Evolutionary conservation across 2,888 invertebrate genomes (phyloP).

Genomic region (Drepana falcataria): DNA sequence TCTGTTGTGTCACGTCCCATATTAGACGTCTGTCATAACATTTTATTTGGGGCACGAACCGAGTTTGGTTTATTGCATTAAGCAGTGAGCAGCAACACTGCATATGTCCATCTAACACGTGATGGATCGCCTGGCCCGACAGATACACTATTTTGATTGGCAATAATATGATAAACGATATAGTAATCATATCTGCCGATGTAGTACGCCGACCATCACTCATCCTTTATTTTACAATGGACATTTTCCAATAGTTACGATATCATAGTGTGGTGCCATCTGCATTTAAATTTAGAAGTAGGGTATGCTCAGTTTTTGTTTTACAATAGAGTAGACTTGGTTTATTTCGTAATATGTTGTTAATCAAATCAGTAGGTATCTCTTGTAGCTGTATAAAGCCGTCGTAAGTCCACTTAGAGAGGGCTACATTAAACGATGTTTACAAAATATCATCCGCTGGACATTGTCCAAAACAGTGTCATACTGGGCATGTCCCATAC

Average conservation of each 20-base stretch:
- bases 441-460: conserved; percentile 66
- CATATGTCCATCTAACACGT: conserved; percentile 49
- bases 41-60: conserved; percentile 27
- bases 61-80: conserved; percentile 45
- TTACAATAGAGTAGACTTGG: conserved; percentile 39
- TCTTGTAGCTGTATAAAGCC: conserved; percentile 36
- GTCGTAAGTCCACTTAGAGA: conserved; percentile 50
- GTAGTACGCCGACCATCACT: conserved; percentile 61
- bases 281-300: conserved; percentile 27
- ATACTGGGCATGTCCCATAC: conserved; percentile 49
- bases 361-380: conserved; percentile 34
- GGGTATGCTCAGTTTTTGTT: conserved; percentile 26
- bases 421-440: conserved; percentile 64
- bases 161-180: conserved; percentile 75
- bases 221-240: conserved; percentile 58
- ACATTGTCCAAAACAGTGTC: conserved; percentile 69
- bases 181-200: conserved; percentile 67
- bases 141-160: conserved; percentile 80
- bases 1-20: conserved; percentile 39
- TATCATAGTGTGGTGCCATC: background rate
- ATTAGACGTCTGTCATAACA: background rate
- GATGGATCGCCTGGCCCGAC: conserved; percentile 72
- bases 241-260: conserved; percentile 37
- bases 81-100: conserved; percentile 44
- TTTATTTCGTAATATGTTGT: conserved; percentile 36